A percentile compares a stretch with the other conserved stretches of the same genome.
Evolutionary conservation across 2,797 vertebrate genomes (phyloP).

Genomic region (Urocyon cinereoargenteus): DNA sequence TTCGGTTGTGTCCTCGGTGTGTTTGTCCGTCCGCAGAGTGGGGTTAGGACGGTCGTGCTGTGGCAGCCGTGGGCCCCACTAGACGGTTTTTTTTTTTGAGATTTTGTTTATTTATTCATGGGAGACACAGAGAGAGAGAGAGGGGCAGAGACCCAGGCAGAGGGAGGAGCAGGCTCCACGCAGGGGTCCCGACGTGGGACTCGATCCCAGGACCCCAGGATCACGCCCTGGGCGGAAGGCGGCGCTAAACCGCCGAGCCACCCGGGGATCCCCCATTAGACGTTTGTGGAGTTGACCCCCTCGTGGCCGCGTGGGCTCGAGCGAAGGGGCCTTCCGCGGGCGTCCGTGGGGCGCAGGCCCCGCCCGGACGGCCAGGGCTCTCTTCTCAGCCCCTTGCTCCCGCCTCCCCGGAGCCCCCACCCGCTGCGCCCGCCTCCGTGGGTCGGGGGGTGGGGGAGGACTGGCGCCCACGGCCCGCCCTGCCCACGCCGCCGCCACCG

Average conservation of each 20-base stretch:
- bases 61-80: background rate
- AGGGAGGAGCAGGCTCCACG: no score
- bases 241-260: no score
- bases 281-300: background rate
- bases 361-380: background rate
- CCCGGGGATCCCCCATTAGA: background rate
- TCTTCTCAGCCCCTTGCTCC: background rate
- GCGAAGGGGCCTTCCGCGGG: background rate
- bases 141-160: no score
- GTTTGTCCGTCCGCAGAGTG: background rate
- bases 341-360: background rate
- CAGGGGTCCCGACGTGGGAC: no score
- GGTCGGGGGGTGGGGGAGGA: background rate
- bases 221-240: no score
- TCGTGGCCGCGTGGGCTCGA: background rate
- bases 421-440: background rate
- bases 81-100: background rate
- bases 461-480: no score
- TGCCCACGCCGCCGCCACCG: fast-evolving
- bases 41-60: background rate
- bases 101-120: no score
- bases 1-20: background rate
- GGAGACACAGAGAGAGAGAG: no score
- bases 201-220: no score
- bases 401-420: background rate